These are phyloP conservation scores for Drosophila novamexicana DNA, from an alignment of 1,140 invertebrate genomes.

Conservation along the genomic window DNA sequence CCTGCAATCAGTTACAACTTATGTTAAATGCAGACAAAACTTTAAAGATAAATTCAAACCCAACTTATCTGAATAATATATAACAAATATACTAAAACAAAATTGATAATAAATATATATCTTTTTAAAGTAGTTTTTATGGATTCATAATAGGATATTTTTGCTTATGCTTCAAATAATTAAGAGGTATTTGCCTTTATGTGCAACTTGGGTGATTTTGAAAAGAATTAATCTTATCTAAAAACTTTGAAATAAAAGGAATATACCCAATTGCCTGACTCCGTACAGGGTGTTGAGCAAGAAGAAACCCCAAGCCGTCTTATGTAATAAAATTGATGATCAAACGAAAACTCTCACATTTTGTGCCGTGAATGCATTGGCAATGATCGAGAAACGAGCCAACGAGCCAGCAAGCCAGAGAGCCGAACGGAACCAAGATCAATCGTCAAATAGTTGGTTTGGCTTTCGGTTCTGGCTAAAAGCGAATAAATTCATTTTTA, in stretches of 20 bases:
- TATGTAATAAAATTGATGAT: conserved; percentile 79
- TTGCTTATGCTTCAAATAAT: too few species aligned
- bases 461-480: conserved; percentile 44
- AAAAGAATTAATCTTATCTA: too few species aligned
- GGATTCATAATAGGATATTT: too few species aligned
- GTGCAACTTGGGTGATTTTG: too few species aligned
- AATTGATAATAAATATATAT: too few species aligned
- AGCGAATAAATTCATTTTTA: conserved; percentile 79
- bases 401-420: background rate
- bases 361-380: conserved; percentile 29
- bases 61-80: too few species aligned
- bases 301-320: conserved; percentile 50
- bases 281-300: conserved; percentile 24
- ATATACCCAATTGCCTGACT: background rate
- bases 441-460: conserved; percentile 54
- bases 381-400: conserved; percentile 16
- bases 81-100: too few species aligned
- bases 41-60: too few species aligned
- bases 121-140: too few species aligned
- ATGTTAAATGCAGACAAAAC: too few species aligned
- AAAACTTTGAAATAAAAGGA: background rate
- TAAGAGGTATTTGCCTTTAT: too few species aligned
- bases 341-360: conserved; percentile 80
- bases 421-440: conserved; percentile 73
- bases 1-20: background rate